Conservation (phyloP, 2,113 vertebrate genomes). For the Indicator maculatus region DNA sequence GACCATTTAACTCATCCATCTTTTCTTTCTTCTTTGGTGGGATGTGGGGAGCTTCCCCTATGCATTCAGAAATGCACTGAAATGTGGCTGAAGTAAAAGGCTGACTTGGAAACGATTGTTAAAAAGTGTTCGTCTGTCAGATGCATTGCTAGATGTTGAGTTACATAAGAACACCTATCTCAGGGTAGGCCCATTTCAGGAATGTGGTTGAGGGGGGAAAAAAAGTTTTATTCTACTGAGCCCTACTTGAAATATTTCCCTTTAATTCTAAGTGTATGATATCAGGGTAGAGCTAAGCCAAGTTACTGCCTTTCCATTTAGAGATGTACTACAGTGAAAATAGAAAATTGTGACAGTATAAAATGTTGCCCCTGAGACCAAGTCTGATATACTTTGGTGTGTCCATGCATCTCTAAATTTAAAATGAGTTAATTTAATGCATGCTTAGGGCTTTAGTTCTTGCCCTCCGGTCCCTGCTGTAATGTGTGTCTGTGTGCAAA, state of each 20-base stretch:
- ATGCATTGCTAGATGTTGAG: not conserved
- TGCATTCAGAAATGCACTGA: not conserved
- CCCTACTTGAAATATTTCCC: conserved; percentile 8
- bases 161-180: not conserved
- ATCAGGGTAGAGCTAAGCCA: not conserved
- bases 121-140: not conserved
- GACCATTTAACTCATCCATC: not conserved
- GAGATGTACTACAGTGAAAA: not conserved
- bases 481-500: not conserved
- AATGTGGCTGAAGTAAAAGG: too few species aligned
- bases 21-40: not conserved
- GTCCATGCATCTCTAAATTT: conserved; percentile 11
- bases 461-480: not conserved
- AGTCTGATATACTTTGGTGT: not conserved
- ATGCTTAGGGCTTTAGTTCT: not conserved
- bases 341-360: not conserved
- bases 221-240: not conserved
- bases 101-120: not conserved
- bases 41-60: too few species aligned
- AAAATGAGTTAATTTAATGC: conserved; percentile 46
- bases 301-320: conserved; percentile 2
- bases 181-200: not conserved
- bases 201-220: too few species aligned
- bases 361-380: not conserved
- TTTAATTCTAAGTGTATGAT: not conserved